phyloP scores from a whole-genome alignment of 2,888 invertebrate species.

The Blera fallax region DNA sequence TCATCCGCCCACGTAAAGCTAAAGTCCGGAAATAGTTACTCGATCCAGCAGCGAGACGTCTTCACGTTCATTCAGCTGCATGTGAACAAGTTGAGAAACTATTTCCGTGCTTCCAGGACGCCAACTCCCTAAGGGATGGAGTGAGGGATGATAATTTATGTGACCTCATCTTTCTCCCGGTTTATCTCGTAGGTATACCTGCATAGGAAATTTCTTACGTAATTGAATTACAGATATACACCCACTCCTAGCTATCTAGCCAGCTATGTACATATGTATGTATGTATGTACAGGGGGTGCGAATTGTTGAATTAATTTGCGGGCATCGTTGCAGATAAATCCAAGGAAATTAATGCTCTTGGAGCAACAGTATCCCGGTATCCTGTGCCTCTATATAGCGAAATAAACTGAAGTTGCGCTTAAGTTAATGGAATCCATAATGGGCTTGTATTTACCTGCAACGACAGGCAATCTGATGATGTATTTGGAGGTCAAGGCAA shows the following conservation, averaged over 20 bases:
- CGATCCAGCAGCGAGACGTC: background rate
- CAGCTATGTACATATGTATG: background rate
- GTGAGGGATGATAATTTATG: slow-evolving; percentile 54
- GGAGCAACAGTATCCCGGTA: slow-evolving; percentile 1
- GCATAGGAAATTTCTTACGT: slow-evolving; percentile 44
- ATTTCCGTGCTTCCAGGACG: slow-evolving; percentile 8
- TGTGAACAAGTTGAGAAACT: slow-evolving; percentile 16
- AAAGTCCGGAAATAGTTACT: slow-evolving; percentile 7
- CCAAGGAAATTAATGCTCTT: slow-evolving; percentile 52
- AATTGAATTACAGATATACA: slow-evolving; percentile 54
- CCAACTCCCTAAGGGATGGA: background rate
- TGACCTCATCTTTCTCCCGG: slow-evolving; percentile 35
- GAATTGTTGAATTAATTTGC: slow-evolving; percentile 64
- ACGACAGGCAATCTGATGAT: slow-evolving; percentile 41
- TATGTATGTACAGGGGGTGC: background rate
- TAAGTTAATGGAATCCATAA: slow-evolving; percentile 62
- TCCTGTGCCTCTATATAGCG: background rate
- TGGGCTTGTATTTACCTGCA: slow-evolving; percentile 54
- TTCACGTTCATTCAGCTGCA: slow-evolving; percentile 14
- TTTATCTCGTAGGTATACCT: slow-evolving; percentile 17
- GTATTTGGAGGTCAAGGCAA: slow-evolving; percentile 45
- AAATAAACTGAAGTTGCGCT: slow-evolving; percentile 34
- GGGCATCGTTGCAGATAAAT: slow-evolving; percentile 49
- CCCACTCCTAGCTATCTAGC: background rate
- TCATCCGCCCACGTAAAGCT: slow-evolving; percentile 13